Evolutionary conservation across 2,797 vertebrate species (phyloP).

Genomic region (Danio choprae): DNA sequence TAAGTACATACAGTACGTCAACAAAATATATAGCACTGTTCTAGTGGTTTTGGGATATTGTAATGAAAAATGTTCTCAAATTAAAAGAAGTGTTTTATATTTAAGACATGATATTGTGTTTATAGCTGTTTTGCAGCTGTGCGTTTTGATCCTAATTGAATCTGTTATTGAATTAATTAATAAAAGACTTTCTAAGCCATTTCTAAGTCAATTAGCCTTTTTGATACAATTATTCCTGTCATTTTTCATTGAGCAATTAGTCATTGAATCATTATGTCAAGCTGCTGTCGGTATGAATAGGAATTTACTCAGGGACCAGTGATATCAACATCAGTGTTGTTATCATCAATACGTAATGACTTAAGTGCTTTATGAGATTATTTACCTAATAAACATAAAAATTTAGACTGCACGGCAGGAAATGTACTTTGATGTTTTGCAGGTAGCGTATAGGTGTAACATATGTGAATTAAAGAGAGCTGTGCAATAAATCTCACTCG

Average conservation of each 20-base stretch:
- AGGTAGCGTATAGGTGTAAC: background rate
- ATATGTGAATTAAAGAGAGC: background rate
- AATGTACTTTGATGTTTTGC: background rate
- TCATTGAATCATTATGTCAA: background rate
- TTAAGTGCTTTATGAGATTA: background rate
- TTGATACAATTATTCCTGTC: background rate
- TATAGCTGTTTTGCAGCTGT: no score
- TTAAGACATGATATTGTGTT: no score
- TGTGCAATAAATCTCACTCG: no score
- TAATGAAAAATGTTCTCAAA: no score
- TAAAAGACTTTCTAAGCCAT: no score
- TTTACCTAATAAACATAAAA: background rate
- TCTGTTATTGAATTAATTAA: no score
- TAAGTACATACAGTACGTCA: no score
- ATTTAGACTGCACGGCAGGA: background rate
- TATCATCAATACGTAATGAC: no score
- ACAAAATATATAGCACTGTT: no score
- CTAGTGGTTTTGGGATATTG: no score
- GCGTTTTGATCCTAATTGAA: no score
- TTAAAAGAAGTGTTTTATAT: no score
- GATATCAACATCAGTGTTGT: background rate
- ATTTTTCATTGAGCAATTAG: slow-evolving; percentile 11
- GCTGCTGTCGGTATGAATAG: background rate
- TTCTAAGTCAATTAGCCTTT: background rate
- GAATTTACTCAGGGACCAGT: background rate